Conservation (phyloP, 2,113 vertebrate species). For the Tylochromis polylepis region DNA sequence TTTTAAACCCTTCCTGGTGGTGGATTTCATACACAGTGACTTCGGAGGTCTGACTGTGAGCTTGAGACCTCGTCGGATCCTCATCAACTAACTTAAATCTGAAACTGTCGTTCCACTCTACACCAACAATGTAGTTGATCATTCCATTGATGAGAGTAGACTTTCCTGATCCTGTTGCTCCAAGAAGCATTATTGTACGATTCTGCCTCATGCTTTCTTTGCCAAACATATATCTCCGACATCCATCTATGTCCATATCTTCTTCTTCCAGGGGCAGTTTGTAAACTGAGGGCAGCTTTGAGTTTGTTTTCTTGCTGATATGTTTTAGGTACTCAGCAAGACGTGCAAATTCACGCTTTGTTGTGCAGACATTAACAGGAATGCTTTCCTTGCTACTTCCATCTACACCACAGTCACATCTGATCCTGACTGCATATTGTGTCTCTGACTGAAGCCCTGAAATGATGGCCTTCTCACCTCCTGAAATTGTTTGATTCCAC, state of each 20-base stretch:
- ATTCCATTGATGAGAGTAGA: conserved; percentile 23
- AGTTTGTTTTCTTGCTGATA: neutral
- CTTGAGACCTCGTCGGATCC: neutral
- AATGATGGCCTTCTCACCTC: neutral
- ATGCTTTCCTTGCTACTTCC: conserved; percentile 35
- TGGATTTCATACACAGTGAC: conserved; percentile 57
- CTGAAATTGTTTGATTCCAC: neutral
- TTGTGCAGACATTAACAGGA: neutral
- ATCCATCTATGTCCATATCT: neutral
- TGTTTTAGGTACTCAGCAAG: neutral
- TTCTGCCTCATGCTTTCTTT: conserved; percentile 2
- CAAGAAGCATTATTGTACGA: neutral
- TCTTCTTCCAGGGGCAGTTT: neutral
- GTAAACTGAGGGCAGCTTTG: neutral
- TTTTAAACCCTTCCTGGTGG: conserved; percentile 18
- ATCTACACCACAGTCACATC: conserved; percentile 26
- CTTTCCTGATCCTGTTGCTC: neutral
- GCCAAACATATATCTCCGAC: neutral
- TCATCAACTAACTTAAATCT: neutral
- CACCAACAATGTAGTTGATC: conserved; percentile 31
- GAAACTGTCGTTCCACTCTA: neutral
- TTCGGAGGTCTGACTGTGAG: conserved; percentile 53
- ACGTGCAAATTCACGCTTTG: neutral
- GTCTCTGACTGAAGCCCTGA: conserved; percentile 11
- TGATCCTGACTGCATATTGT: conserved; percentile 27